Evolutionary conservation across 2,113 vertebrate species (phyloP), one percentile per base, ranked within the genome.

Genomic region (Rhinogobius similis): DNA sequence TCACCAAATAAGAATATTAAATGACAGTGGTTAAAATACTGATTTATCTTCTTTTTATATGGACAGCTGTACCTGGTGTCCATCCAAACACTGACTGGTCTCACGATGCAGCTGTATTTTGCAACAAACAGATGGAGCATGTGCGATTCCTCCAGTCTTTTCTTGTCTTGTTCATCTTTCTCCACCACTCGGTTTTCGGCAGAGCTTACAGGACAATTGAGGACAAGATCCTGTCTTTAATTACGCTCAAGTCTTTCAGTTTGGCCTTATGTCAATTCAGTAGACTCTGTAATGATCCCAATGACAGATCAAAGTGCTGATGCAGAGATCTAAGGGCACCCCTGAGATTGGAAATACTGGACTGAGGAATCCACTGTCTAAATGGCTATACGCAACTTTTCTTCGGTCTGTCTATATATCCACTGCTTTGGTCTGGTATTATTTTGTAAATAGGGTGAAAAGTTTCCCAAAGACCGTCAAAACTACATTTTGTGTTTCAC

Each of bases 221-320:
- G 62, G 71, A 77, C 52, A 59, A 70, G 70, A 79, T 72, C 36
- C 56, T 79, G 71, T 67, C 78, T 82, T 83, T 59, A 76, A 85
- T 82, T 84, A 81, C 62, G 39, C 61, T 78, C 56, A 36, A 67
- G 56, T 65, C 46, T 70, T 62, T 76, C 70, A 79, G 65, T 62
- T 74, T 81, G 67, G 75, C 68, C 72, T 67, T 71, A 72, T 76
- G 79, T 79, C 77, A 79, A 77, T 69, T 75, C 72, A 68, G 68
- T 65, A 82, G 73, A 78, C 77, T 72, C 59, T 50, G 65, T 78
- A 85, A 85, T 74, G 69, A 82, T 68, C 75, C 72, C 64, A 78
- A 53, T 75, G 76, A 80, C 76, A 82, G 72, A 88, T 80, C 79
- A 86, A 86, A 82, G 63, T 44, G 56, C 29, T 69, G 59, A 61